Conservation (phyloP, 2,888 invertebrate species). For the Celastrina argiolus region DNA sequence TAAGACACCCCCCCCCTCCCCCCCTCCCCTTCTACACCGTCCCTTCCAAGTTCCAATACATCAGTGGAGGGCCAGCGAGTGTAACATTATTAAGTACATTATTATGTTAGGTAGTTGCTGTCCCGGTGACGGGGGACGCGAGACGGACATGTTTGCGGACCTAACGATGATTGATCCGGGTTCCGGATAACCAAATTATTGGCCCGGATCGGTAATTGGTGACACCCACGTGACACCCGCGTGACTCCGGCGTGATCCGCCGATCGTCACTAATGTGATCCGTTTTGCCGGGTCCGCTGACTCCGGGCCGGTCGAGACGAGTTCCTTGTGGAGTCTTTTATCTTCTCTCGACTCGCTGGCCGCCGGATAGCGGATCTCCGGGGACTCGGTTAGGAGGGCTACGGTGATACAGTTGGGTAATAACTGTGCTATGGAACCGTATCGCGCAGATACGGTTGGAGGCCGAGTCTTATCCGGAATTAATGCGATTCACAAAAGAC, state of each 20-base stretch:
- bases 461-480: too few relatives aligned
- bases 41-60: too few relatives aligned
- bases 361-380: not conserved
- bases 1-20: too few relatives aligned
- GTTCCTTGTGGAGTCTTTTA: not conserved
- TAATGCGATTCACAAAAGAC: too few relatives aligned
- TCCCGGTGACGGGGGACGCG: not conserved
- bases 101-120: not conserved
- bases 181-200: not conserved
- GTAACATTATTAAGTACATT: not conserved
- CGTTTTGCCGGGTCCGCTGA: not conserved
- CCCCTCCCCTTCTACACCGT: not conserved
- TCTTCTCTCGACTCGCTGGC: not conserved
- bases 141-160: not conserved
- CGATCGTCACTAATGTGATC: not conserved
- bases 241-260: not conserved
- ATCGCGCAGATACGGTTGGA: too few relatives aligned
- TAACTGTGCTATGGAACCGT: not conserved
- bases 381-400: not conserved
- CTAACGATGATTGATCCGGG: conserved; percentile 21
- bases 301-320: not conserved
- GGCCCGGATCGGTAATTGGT: not conserved
- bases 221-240: not conserved
- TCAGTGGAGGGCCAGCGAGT: not conserved
- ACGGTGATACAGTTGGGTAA: not conserved